Conservation (phyloP, 2,113 vertebrate species). For the Corynorhinus townsendii region DNA sequence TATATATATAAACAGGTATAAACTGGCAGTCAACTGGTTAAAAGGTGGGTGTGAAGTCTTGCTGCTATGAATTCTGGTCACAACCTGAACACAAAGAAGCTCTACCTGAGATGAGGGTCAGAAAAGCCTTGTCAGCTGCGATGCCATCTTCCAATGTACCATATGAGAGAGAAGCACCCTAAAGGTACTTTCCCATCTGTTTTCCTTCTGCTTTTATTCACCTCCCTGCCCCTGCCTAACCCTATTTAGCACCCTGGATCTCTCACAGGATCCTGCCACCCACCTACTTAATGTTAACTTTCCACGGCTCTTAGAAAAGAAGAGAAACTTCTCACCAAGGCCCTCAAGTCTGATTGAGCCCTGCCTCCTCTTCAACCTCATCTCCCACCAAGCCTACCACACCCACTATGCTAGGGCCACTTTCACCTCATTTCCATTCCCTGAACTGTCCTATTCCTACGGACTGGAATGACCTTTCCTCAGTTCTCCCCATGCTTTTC, state of each 20-base stretch:
- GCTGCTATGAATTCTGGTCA: not conserved
- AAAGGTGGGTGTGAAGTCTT: not conserved
- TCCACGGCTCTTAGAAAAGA: not conserved
- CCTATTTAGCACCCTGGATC: not conserved
- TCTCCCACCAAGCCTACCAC: accelerated
- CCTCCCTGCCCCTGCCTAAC: not conserved
- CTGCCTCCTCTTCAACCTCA: not conserved
- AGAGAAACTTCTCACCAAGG: not conserved
- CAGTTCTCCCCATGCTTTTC: not conserved
- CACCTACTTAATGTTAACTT: not conserved
- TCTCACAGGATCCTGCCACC: not conserved
- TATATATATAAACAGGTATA: not conserved
- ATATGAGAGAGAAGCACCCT: not conserved
- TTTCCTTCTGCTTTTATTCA: not conserved
- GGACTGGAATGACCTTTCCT: not conserved
- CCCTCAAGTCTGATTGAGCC: not conserved
- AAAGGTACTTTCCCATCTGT: not conserved
- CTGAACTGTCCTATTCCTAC: not conserved
- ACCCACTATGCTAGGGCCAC: not conserved
- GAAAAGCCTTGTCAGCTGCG: not conserved
- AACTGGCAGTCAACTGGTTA: not conserved
- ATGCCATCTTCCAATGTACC: too few species aligned
- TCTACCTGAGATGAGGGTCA: not conserved
- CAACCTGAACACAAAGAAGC: not conserved
- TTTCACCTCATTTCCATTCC: not conserved